Evolutionary conservation across 1,140 invertebrate genomes (phyloP), one percentile per base, ranked within the genome.

Genomic region (Pemphigus obesinymphae): DNA sequence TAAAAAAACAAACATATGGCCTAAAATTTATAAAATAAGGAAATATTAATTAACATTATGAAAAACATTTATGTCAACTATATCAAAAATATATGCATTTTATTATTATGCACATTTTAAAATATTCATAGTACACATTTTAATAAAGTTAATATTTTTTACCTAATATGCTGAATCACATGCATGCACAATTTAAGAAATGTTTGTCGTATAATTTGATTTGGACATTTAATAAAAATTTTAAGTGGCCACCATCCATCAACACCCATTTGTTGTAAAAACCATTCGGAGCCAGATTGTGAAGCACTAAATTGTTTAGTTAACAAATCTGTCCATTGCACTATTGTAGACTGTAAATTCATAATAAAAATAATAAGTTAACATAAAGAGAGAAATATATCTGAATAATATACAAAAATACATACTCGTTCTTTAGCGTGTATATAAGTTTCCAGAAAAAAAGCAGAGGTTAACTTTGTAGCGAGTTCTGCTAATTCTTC

Each of bases 381-480:
- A 45, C 15, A 82, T 10, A 31, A 70, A 48, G 43, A 78, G 0
- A 73, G 66, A 37, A n/a, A 63, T 48, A 23, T 23, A 73, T 31
- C 6, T n/a, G 80, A 23, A 23, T 82, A 29, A n/a, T 34, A 40
- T 78, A 68, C 29, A 80, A 83, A 83, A 83, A 37, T 48, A 82
- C 45, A 84, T 87, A 93, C 93, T 90, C 97, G 97, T 88, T 98
- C 96, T 88, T 97, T 97, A 26, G 96, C 95, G 87, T 98, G 96
- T 87, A 98, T 97, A 84, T 97, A 95, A 0, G 96, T 97, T 88
- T 98, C 96, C 81, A 98, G 93, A 83, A 98, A 96, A 88, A 98
- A 98, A 0, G 95, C 95, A 0, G 95, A 95, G 2, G 95, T 95
- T 10, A 98, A 88, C 84, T 96, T 92, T 0, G 95, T 94, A 0